Evolutionary conservation across 2,113 vertebrate species (phyloP).

Genomic region (Anoplopoma fimbria): DNA sequence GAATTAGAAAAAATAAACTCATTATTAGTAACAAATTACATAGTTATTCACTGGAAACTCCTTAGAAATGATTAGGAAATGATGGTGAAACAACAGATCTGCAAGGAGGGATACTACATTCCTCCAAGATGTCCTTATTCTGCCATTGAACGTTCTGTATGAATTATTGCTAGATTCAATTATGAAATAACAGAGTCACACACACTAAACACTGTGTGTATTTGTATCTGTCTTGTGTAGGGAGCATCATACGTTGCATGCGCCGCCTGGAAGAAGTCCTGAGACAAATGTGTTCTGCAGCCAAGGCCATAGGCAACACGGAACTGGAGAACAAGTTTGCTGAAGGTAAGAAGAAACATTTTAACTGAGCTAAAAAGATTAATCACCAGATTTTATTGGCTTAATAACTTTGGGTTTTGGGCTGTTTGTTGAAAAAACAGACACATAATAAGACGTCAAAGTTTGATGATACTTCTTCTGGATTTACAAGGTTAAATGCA

Average conservation of each 20-base stretch:
- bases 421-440: not conserved
- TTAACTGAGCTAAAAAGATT: not conserved
- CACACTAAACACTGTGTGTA: not conserved
- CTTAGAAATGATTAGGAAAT: not conserved
- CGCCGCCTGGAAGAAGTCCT: conserved; percentile 94
- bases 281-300: conserved; percentile 97
- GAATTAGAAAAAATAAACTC: not conserved
- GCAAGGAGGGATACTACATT: not conserved
- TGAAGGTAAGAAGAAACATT: conserved; percentile 84
- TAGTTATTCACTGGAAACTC: not conserved
- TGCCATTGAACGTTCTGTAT: not conserved
- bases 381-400: not conserved
- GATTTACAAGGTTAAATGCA: not conserved
- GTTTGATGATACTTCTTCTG: too few relatives aligned
- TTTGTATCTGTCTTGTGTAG: conserved; percentile 71
- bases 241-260: conserved; percentile 98
- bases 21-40: not conserved
- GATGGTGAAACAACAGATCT: not conserved
- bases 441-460: not conserved
- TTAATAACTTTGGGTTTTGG: not conserved
- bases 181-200: not conserved
- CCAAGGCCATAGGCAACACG: conserved; percentile 98
- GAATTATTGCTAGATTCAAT: not conserved
- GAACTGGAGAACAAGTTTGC: conserved; percentile 99
- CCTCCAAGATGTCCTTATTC: not conserved